These are phyloP conservation scores for Parthenolecanium corni DNA, from an alignment of 2,888 invertebrate species.

Conservation along the genomic window DNA sequence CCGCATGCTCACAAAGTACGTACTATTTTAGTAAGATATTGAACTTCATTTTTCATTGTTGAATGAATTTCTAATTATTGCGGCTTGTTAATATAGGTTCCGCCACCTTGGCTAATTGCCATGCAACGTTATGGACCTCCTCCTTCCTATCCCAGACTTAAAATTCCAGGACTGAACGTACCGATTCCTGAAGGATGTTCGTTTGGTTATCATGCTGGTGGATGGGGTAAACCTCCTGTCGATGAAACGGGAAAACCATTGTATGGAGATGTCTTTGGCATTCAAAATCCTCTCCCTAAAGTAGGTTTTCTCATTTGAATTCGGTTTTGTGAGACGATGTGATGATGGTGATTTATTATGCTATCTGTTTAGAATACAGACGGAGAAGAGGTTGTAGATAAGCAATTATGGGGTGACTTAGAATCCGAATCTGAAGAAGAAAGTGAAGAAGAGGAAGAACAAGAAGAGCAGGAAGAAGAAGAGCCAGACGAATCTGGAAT, in stretches of 20 bases:
- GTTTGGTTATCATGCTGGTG: conserved; percentile 98
- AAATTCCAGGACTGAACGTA: conserved; percentile 94
- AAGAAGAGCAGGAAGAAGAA: conserved; percentile 49
- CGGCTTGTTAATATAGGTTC: conserved; percentile 39
- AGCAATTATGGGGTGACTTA: conserved; percentile 92
- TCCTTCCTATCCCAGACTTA: conserved; percentile 95
- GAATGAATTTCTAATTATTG: not conserved
- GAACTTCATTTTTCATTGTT: not conserved
- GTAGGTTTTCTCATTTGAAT: conserved; percentile 1
- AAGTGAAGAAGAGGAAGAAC: conserved; percentile 52
- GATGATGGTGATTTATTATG: not conserved
- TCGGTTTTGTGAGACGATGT: not conserved
- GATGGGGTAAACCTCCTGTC: conserved; percentile 99
- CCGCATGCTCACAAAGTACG: conserved; percentile 73
- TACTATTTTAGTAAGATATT: not conserved
- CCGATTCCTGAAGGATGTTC: conserved; percentile 96
- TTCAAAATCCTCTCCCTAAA: conserved; percentile 43
- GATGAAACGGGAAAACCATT: conserved; percentile 95
- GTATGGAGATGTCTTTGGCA: conserved; percentile 97
- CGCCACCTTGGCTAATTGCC: conserved; percentile 92
- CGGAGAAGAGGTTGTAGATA: conserved; percentile 65
- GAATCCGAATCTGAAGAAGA: conserved; percentile 88
- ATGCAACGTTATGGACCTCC: conserved; percentile 98
- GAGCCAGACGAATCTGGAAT: conserved; percentile 70
- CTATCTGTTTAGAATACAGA: not conserved